Evolutionary conservation across 2,888 invertebrate genomes (phyloP).

Genomic region (Spodoptera exigua): DNA sequence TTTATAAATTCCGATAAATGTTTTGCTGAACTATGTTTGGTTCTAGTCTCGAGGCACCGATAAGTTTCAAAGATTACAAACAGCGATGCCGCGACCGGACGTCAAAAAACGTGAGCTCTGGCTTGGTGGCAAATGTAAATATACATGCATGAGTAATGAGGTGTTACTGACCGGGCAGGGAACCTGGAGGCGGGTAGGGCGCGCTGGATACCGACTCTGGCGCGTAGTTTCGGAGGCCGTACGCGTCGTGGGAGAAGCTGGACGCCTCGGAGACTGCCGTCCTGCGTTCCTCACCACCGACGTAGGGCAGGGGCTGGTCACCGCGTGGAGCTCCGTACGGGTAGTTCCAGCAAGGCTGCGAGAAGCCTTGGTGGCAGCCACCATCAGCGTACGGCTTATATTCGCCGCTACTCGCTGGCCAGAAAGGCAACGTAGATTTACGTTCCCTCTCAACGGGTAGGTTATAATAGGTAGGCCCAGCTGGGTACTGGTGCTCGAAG

Average conservation of each 20-base stretch:
- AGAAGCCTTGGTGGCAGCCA: conserved; percentile 92
- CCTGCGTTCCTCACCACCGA: conserved; percentile 92
- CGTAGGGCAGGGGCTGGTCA: conserved; percentile 92
- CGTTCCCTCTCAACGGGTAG: conserved; percentile 91
- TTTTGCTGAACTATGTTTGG: conserved; percentile 76
- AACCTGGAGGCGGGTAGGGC: conserved; percentile 94
- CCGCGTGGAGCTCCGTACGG: conserved; percentile 90
- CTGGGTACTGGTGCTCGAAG: conserved; percentile 92
- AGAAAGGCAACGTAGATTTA: conserved; percentile 91
- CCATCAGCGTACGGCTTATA: conserved; percentile 90
- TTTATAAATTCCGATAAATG: conserved; percentile 83
- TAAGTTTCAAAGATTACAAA: conserved; percentile 85
- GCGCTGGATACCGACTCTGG: conserved; percentile 93
- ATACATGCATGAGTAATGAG: conserved; percentile 50
- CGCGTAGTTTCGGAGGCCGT: conserved; percentile 93
- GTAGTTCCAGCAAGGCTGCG: conserved; percentile 94
- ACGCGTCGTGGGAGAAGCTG: conserved; percentile 93
- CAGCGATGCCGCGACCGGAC: conserved; percentile 71
- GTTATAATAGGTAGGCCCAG: conserved; percentile 93
- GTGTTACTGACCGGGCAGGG: conserved; percentile 86
- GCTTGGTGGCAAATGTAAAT: conserved; percentile 64
- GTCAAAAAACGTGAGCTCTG: conserved; percentile 76
- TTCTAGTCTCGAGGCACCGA: conserved; percentile 72
- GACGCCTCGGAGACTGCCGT: conserved; percentile 90
- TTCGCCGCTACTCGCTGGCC: conserved; percentile 91